Evolutionary conservation across 2,113 vertebrate species (phyloP), one percentile per base, ranked within the genome.

Genomic region (Sturnira hondurensis): DNA sequence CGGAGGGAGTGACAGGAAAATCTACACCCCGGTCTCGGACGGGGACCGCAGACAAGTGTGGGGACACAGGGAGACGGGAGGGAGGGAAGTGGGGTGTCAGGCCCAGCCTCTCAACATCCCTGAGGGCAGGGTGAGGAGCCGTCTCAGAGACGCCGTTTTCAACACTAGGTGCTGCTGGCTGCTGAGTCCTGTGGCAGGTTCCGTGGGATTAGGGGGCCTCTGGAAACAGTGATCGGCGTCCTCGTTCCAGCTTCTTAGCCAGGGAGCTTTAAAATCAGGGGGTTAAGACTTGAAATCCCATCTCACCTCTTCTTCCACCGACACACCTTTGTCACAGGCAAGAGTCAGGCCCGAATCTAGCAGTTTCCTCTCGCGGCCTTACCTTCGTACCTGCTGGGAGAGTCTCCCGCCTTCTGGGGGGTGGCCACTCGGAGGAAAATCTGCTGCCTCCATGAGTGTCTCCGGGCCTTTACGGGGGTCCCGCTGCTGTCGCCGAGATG

Each of bases 351-450:
- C 3, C 2, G 10, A 26, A 36, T 2, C 36, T 0, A 56, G 16
- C 15, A 1, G 33, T 22, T 31, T 11, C 7, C 2, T 4, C 45
- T 19, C 1, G 10, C 4, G 1, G 31, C 50, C 86, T 97, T 98
- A 99, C 99, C 99, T 88, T 99, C 99, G 0, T 98, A 99, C 98
- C 99, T 71, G 93, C 96, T 71, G 2, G 99, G 98, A 80, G 98
- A 97, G 19, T 99, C 99, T 0, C 99, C 98, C 0, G 98, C 98
- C 97, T 99, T 99, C 98, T 99, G 99, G 2, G 99, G 99, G 0
- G 99, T 99, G 12, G 99, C 99, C n/a, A 99, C 99, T 15, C 99
- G 98, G 5, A 99, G 98, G 97, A 99, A 99, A 96, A 99, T 99
- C 98, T 99, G 99, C 93, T 99, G 99, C 96, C 99, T 99, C 99